phyloP scores from a whole-genome alignment of 2,797 vertebrate genomes.

The Rhinella marina region DNA sequence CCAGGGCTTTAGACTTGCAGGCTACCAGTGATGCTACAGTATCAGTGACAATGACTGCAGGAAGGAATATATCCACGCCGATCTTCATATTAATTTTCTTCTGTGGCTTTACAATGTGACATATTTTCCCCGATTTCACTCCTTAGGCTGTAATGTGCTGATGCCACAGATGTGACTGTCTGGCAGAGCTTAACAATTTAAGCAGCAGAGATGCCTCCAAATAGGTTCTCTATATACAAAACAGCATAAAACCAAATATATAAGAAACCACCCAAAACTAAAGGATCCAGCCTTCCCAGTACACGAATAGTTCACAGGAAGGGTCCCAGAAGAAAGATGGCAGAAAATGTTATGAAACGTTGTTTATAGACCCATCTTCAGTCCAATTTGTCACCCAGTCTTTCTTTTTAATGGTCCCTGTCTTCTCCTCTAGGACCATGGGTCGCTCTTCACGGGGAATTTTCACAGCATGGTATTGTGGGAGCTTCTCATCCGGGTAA shows the following conservation, averaged over 20 bases:
- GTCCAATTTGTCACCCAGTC: constrained; percentile 86
- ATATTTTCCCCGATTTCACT: not conserved
- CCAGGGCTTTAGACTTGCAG: constrained; percentile 25
- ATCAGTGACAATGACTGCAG: constrained; percentile 37
- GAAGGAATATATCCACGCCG: not conserved
- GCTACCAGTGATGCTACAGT: constrained; percentile 50
- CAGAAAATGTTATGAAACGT: constrained; percentile 63
- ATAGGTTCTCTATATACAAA: constrained; percentile 56
- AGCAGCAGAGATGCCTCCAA: constrained; percentile 34
- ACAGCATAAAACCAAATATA: constrained; percentile 51
- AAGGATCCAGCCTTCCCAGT: constrained; percentile 53
- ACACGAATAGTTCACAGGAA: constrained; percentile 36
- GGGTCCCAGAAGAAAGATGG: not conserved
- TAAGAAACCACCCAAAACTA: constrained; percentile 52
- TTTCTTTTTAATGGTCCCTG: constrained; percentile 81
- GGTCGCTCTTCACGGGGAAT: constrained; percentile 87
- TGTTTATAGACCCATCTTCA: constrained; percentile 63
- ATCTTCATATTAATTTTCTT: constrained; percentile 16
- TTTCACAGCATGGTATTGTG: constrained; percentile 91
- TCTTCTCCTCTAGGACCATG: constrained; percentile 85
- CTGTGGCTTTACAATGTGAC: not conserved
- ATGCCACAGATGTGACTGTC: constrained; percentile 25
- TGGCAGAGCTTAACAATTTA: constrained; percentile 18
- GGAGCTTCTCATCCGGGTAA: constrained; percentile 84
- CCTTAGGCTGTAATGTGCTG: constrained; percentile 31